Evolutionary conservation across 2,113 vertebrate species (phyloP).

Genomic region (Neogobius melanostomus): DNA sequence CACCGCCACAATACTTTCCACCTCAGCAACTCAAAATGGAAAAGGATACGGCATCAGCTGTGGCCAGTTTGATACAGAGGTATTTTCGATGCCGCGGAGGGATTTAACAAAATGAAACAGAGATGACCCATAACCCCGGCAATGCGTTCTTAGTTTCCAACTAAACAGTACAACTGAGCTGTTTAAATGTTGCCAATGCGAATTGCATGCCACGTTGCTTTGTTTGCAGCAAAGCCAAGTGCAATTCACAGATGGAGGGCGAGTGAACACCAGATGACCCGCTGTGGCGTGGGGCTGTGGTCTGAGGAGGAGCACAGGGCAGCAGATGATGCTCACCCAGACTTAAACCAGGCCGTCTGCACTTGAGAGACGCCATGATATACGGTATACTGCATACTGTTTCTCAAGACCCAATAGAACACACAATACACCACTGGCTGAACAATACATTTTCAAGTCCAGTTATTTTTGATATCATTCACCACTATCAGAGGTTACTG

Average conservation of each 20-base stretch:
- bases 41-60: conserved; percentile 48
- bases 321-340: conserved; percentile 60
- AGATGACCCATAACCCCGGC: conserved; percentile 54
- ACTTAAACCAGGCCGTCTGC: conserved; percentile 33
- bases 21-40: conserved; percentile 57
- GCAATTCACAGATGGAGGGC: conserved; percentile 51
- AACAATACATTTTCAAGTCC: conserved; percentile 9
- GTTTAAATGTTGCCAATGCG: conserved; percentile 39
- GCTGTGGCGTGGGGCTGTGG: conserved; percentile 38
- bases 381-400: background rate
- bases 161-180: conserved; percentile 34
- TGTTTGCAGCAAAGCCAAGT: conserved; percentile 59
- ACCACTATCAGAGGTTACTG: conserved; percentile 26
- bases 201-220: conserved; percentile 41
- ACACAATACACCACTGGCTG: conserved; percentile 19
- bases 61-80: conserved; percentile 39
- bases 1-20: conserved; percentile 61
- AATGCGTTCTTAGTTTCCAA: conserved; percentile 53
- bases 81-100: conserved; percentile 30
- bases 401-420: background rate
- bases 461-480: conserved; percentile 16
- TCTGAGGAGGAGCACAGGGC: conserved; percentile 35
- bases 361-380: conserved; percentile 26
- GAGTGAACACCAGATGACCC: conserved; percentile 65
- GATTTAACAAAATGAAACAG: conserved; percentile 55